Percentiles rank a stretch among this genome's conserved stretches.
Evolutionary conservation across 2,113 vertebrate species (phyloP).

Genomic region (Motacilla alba): DNA sequence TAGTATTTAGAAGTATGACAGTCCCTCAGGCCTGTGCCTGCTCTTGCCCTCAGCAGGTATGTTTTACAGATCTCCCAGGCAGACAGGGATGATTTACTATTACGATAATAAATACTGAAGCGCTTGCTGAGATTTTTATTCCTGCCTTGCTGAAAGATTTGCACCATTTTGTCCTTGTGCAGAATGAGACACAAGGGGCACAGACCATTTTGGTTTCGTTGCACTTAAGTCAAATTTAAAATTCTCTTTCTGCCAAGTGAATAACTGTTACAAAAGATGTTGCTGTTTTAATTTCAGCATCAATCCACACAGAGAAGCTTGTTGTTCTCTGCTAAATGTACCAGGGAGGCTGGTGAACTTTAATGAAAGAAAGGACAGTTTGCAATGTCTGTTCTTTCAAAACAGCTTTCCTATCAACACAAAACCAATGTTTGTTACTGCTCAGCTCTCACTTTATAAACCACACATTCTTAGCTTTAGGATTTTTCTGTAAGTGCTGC

Average conservation of each 20-base stretch:
- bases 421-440: conserved; percentile 5
- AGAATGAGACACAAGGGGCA: not conserved
- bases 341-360: conserved; percentile 17
- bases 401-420: conserved; percentile 7
- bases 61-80: not conserved
- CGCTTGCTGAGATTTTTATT: not conserved
- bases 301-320: not conserved
- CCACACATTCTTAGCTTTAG: not conserved
- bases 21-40: not conserved
- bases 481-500: not conserved
- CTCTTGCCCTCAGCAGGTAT: not conserved
- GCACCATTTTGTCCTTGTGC: not conserved
- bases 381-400: conserved; percentile 26
- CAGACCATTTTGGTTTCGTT: not conserved
- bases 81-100: conserved; percentile 12
- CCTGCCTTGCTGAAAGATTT: not conserved
- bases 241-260: not conserved
- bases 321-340: not conserved
- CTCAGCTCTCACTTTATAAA: not conserved
- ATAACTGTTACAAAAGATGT: not conserved
- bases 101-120: conserved; percentile 2
- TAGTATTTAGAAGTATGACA: not conserved
- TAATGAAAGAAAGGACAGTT: not conserved
- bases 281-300: not conserved
- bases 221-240: not conserved